Evolutionary conservation across 2,797 vertebrate genomes (phyloP), one percentile per base, ranked within the genome.

Genomic region (Nyctibius grandis): DNA sequence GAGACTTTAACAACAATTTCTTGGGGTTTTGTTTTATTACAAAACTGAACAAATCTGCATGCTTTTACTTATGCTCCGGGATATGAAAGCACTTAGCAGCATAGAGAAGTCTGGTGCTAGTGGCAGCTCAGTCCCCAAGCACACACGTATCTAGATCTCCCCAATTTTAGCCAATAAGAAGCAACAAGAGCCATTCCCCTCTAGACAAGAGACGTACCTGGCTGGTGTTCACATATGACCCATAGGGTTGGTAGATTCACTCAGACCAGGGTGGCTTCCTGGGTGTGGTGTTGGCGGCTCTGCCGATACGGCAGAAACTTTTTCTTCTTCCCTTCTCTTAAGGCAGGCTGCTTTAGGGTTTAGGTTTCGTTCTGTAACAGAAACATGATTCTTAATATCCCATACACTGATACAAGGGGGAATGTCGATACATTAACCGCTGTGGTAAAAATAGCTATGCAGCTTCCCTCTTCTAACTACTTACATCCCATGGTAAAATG

Each of bases 261-360:
- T 99, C 98, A 99, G 98, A 89, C 99, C 98, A 93, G 99, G 98
- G 96, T 99, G 99, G 97, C 98, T 97, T 94, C 99, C 98, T 91
- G 99, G 98, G 98, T 99, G 99, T 72, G 98, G 96, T 97, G 98
- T 97, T 93, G 99, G 99, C n/a, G 98, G 97, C 88, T 99, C 99
- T 97, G 98, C 98, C 93, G 99, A 99, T 97, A 99, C 98, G 83
- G 98, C 99, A 93, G 99, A 99, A 96, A 98, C 98, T 98, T 99
- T 99, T 97, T 99, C 99, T 98, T 99, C 99, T 98, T 99, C 99
- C 97, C 99, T 98, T 98, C 99, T 99, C 97, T 99, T 99, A 98
- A 99, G 99, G 98, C 99, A 99, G 98, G 99, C 99, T 97, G 99
- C 99, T 99, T 99, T 99, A 97, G 99, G 99, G 97, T 99, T 99